Percentiles rank a stretch among this genome's conserved stretches.
Conservation (phyloP, 2,888 invertebrate genomes). For the Drosophila barbarae region DNA sequence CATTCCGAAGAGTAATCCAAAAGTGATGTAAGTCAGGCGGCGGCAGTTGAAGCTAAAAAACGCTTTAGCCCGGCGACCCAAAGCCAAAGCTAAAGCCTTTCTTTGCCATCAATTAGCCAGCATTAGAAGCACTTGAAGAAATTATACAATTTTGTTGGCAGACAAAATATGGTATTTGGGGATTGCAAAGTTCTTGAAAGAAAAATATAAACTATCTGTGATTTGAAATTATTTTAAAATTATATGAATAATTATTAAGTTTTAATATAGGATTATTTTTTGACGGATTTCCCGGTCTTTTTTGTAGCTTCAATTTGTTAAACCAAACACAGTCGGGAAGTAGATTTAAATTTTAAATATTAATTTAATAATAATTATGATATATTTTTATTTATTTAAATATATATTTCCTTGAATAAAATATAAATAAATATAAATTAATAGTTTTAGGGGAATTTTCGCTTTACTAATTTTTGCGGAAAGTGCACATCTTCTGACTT, state of each 20-base stretch:
- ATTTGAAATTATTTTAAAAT: neutral
- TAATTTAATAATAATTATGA: neutral
- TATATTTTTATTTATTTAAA: neutral
- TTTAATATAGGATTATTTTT: too few species aligned
- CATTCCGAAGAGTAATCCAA: constrained; percentile 13
- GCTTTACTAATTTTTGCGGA: neutral
- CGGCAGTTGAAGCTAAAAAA: constrained; percentile 1
- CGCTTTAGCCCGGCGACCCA: neutral
- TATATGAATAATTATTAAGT: too few species aligned
- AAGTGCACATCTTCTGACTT: constrained; percentile 33
- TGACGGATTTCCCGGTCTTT: neutral
- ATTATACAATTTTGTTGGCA: neutral
- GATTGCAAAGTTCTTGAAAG: neutral
- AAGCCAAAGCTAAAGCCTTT: neutral
- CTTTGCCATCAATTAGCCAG: constrained; percentile 20
- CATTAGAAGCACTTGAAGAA: constrained; percentile 3
- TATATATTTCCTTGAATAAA: neutral
- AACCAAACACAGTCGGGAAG: neutral
- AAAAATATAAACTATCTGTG: neutral
- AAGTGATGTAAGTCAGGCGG: constrained; percentile 33
- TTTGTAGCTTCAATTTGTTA: neutral
- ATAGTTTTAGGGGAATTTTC: too few species aligned
- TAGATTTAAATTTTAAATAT: too few species aligned
- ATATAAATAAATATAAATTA: neutral
- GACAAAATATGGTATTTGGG: neutral